These are phyloP conservation scores for Capreolus pygargus DNA, from an alignment of 2,113 vertebrate genomes.

Conservation along the genomic window DNA sequence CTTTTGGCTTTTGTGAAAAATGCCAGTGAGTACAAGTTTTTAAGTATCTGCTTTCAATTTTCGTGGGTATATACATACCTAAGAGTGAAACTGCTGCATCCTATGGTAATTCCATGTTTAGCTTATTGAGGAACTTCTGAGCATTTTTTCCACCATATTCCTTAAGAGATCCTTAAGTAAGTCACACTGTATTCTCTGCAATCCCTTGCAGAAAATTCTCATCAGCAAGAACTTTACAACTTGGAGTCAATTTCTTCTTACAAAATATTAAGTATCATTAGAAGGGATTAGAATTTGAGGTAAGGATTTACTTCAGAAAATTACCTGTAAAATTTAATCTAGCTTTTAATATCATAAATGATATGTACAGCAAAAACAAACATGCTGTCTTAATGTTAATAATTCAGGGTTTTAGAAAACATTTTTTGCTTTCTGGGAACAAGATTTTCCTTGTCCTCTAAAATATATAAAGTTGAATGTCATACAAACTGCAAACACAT, in stretches of 20 bases:
- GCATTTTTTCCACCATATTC: not conserved
- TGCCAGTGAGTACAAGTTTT: not conserved
- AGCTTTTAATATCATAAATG: conserved; percentile 3
- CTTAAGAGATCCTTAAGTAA: not conserved
- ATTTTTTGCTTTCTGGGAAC: not conserved
- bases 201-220: not conserved
- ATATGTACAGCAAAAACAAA: not conserved
- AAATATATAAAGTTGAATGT: not conserved
- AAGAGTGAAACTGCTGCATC: not conserved
- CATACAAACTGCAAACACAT: not conserved
- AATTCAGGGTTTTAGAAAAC: not conserved
- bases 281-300: conserved; percentile 2
- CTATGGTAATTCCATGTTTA: not conserved
- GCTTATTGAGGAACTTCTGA: not conserved
- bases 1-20: not conserved
- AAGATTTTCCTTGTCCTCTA: not conserved
- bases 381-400: not conserved
- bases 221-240: not conserved
- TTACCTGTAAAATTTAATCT: not conserved
- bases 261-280: not conserved
- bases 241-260: conserved; percentile 6
- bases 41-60: not conserved
- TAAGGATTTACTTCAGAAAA: conserved; percentile 16
- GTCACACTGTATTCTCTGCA: not conserved
- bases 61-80: not conserved